phyloP scores from a whole-genome alignment of 2,888 invertebrate genomes.

The Diarsia rubi region DNA sequence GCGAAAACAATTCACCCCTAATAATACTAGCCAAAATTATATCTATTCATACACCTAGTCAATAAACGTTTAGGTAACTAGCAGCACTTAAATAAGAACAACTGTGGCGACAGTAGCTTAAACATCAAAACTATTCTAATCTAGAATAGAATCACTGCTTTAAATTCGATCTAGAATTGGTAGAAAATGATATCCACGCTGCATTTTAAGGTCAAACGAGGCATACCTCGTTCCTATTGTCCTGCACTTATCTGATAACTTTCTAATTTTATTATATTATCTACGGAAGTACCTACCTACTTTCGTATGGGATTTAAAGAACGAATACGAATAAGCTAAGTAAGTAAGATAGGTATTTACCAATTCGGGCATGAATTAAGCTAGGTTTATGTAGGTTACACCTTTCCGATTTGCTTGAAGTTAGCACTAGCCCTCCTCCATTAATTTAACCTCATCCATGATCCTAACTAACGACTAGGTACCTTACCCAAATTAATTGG shows the following conservation, averaged over 20 bases:
- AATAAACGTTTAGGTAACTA: conserved; percentile 20
- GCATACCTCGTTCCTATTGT: conserved; percentile 1
- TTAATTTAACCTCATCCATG: not conserved
- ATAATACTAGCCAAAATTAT: not conserved
- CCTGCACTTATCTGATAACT: conserved; percentile 24
- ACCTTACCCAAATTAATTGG: conserved; percentile 15
- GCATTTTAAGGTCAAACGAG: conserved; percentile 3
- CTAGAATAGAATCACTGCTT: conserved; percentile 23
- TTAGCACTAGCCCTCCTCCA: not conserved
- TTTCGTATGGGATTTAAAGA: conserved; percentile 5
- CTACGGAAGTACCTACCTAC: not conserved
- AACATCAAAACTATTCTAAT: not conserved
- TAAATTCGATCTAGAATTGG: conserved; percentile 10
- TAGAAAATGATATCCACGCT: not conserved
- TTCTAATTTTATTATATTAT: conserved; percentile 3
- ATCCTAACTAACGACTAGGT: not conserved
- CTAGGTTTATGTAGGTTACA: conserved; percentile 6
- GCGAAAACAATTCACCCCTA: conserved; percentile 12
- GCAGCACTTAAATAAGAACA: conserved; percentile 12
- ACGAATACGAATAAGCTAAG: not conserved
- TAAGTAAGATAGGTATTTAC: conserved; percentile 7
- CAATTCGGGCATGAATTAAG: not conserved
- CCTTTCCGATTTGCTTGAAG: conserved; percentile 9
- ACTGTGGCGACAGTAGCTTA: conserved; percentile 1
- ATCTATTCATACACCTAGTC: conserved; percentile 14